phyloP scores from a whole-genome alignment of 2,888 invertebrate genomes.

The Macropis europaea region DNA sequence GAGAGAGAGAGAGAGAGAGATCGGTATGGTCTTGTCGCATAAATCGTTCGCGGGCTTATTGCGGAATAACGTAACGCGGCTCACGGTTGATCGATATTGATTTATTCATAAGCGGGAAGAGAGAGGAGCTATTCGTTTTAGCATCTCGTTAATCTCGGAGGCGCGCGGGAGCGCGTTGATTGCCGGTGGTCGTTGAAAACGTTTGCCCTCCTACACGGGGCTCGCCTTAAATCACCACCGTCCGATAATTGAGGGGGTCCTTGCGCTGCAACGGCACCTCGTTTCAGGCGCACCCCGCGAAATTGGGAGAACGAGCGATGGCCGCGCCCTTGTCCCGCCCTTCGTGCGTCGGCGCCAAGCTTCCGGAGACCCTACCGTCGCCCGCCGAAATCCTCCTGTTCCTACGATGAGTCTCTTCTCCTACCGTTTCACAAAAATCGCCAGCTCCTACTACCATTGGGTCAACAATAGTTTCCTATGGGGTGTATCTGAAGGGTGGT shows the following conservation, averaged over 20 bases:
- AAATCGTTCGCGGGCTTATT: conserved; percentile 50
- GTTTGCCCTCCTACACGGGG: conserved; percentile 56
- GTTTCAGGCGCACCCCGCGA: conserved; percentile 71
- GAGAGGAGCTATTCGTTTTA: conserved; percentile 53
- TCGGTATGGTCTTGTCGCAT: conserved; percentile 15
- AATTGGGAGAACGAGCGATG: conserved; percentile 73
- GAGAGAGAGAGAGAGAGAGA: not conserved
- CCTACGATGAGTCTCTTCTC: too few relatives aligned
- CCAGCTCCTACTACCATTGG: too few relatives aligned
- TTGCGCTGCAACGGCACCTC: conserved; percentile 69
- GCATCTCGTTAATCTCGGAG: conserved; percentile 64
- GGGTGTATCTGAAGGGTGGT: too few relatives aligned
- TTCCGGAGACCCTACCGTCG: conserved; percentile 61
- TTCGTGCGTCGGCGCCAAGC: conserved; percentile 66
- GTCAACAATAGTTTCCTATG: too few relatives aligned
- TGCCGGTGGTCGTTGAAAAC: conserved; percentile 43
- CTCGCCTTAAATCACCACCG: conserved; percentile 67
- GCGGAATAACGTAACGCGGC: conserved; percentile 56
- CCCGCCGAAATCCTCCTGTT: not conserved
- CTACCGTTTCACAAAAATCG: too few relatives aligned
- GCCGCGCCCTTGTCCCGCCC: conserved; percentile 69
- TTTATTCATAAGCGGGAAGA: conserved; percentile 55
- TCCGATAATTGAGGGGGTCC: conserved; percentile 74
- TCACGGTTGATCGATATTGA: conserved; percentile 61
- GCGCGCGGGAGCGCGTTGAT: too few relatives aligned